Percentiles rank a stretch among this genome's conserved stretches.
Conservation (phyloP, 2,888 invertebrate genomes). For the Drosophila falleni region DNA sequence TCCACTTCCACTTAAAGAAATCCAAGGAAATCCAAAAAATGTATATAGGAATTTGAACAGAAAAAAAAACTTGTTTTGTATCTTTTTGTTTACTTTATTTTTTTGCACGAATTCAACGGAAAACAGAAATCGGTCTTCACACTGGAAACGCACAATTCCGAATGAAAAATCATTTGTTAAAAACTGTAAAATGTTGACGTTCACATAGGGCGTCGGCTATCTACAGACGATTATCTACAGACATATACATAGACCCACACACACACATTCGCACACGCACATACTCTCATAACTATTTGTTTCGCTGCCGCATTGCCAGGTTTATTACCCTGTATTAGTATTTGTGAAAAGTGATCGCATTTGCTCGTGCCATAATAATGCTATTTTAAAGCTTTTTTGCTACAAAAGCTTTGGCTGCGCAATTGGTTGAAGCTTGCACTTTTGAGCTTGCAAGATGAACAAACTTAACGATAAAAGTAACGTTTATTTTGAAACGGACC, state of each 20-base stretch:
- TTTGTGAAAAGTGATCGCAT: constrained; percentile 9
- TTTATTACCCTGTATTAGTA: neutral
- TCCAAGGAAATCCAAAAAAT: constrained; percentile 8
- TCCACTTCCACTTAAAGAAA: constrained; percentile 22
- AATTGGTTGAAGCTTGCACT: constrained; percentile 1
- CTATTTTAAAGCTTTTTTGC: neutral
- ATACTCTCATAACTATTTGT: neutral
- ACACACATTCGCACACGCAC: neutral
- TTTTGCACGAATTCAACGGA: constrained; percentile 31
- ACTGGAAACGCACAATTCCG: constrained; percentile 84
- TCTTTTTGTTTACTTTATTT: constrained; percentile 2
- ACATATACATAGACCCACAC: constrained; percentile 5
- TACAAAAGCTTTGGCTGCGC: constrained; percentile 10
- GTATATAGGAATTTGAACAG: neutral
- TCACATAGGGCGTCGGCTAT: constrained; percentile 19
- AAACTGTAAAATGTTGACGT: constrained; percentile 26
- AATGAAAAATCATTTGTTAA: constrained; percentile 51
- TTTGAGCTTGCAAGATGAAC: neutral
- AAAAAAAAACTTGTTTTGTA: constrained; percentile 15
- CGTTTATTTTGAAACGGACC: neutral
- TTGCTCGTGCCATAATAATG: neutral
- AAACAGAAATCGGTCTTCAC: constrained; percentile 82
- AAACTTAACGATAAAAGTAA: neutral
- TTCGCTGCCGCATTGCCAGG: neutral
- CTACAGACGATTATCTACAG: constrained; percentile 22